Base-by-base conservation (phyloP, 2,113 vertebrate genomes). In the Amphiprion ocellaris region DNA sequence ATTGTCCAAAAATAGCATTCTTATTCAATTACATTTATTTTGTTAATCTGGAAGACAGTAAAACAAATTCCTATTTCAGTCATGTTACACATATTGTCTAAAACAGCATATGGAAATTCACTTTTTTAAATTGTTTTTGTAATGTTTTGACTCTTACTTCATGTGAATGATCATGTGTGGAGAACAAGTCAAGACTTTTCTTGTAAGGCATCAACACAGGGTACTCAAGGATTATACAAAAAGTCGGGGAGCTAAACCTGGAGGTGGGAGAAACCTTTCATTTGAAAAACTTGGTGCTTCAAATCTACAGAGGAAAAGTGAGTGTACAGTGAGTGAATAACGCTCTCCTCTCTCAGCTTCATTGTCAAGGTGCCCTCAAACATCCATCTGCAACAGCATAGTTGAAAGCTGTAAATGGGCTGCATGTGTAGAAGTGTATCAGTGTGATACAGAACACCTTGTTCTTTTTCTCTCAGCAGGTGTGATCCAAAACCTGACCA, bases 281-380 rank as follows among this genome's bases (percentile, higher is more conserved):
- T 44, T 37, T n/a, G 9, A 21, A 44, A 67, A 8, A 3, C 4
- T 14, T 1, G 26, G 55, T 49, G 58, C 63, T 59, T 68, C 47
- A 23, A 60, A 41, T 79, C 37, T 75, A 30, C 60, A 17, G 68
- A 50, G 55, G 6, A 17, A 28, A 85, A 28, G 62, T 74, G 53
- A 47, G 47, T 46, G 53, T 56, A 69, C 17, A 14, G 46, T 64
- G n/a, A 74, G 50, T 19, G 56, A 55, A 60, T n/a, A 56, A 53
- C 65, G 37, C 7, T 61, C 4, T 44, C 33, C 21, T 21, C 24
- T 16, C 49, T n/a, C 21, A 66, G 67, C 11, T 46, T 33, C 28
- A 28, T n/a, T 21, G 26, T 67, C n/a, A 59, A 46, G 37, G 28
- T 69, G 58, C 46, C 52, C 59, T 56, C 69, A 23, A 30, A 75